Conservation (phyloP, 2,797 vertebrate species). For the Bovichtus variegatus region DNA sequence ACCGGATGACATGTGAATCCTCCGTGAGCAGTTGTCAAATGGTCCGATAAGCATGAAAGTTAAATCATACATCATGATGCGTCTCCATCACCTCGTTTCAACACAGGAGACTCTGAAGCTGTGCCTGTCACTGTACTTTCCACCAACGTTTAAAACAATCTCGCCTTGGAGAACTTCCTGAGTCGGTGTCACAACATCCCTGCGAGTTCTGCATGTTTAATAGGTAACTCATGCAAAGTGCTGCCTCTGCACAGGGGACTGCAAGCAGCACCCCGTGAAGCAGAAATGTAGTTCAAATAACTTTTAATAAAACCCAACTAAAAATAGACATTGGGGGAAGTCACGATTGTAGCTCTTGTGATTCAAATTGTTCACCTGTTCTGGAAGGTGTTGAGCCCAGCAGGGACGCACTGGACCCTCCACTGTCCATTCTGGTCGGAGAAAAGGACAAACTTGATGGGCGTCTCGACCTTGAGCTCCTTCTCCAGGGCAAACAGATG, state of each 20-base stretch:
- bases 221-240: slow-evolving; percentile 2
- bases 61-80: slow-evolving; percentile 31
- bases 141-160: neutral
- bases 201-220: slow-evolving; percentile 10
- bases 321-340: neutral
- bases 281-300: slow-evolving; percentile 15
- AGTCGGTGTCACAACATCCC: slow-evolving; percentile 31
- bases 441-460: slow-evolving; percentile 90
- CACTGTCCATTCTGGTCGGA: slow-evolving; percentile 89
- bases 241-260: neutral
- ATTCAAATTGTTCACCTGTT: slow-evolving; percentile 86
- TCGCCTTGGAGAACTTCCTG: slow-evolving; percentile 11
- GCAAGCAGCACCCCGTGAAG: neutral
- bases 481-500: slow-evolving; percentile 91
- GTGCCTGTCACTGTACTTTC: slow-evolving; percentile 26
- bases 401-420: slow-evolving; percentile 94
- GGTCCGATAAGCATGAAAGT: slow-evolving; percentile 58
- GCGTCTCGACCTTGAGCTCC: slow-evolving; percentile 81
- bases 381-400: slow-evolving; percentile 89
- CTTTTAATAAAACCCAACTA: slow-evolving; percentile 4
- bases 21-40: slow-evolving; percentile 55
- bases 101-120: slow-evolving; percentile 25
- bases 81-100: slow-evolving; percentile 33
- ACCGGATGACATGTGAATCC: slow-evolving; percentile 31
- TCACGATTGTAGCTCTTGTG: neutral